Evolutionary conservation across 1,140 invertebrate species (phyloP).

Genomic region (Neodiprion pinetum): DNA sequence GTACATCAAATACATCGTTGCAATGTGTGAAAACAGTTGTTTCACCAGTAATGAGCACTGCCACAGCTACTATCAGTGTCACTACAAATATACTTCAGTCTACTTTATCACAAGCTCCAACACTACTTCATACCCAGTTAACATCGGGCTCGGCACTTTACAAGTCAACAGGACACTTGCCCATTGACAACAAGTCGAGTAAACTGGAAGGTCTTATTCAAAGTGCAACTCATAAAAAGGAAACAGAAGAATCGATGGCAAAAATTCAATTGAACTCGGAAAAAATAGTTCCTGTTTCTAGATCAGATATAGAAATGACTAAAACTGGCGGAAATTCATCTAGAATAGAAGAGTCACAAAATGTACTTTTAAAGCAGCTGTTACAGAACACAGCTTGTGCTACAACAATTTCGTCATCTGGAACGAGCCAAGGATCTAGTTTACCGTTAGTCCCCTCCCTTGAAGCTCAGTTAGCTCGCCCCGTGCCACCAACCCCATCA

Average conservation of each 20-base stretch:
- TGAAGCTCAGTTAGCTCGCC: conserved; percentile 76
- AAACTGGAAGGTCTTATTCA: conserved; percentile 45
- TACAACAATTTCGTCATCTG: conserved; percentile 59
- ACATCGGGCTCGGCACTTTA: conserved; percentile 49
- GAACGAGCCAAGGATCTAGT: conserved; percentile 64
- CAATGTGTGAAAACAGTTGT: conserved; percentile 50
- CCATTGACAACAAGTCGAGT: conserved; percentile 51
- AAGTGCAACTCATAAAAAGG: conserved; percentile 43
- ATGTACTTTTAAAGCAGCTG: conserved; percentile 88
- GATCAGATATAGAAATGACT: conserved; percentile 37
- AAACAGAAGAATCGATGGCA: conserved; percentile 38
- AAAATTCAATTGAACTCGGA: conserved; percentile 35
- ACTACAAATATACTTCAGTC: conserved; percentile 58
- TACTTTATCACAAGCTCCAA: conserved; percentile 55
- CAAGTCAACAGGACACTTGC: conserved; percentile 47
- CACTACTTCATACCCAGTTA: conserved; percentile 51
- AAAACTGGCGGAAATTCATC: conserved; percentile 43
- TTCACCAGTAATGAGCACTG: conserved; percentile 45
- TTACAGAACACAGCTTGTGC: conserved; percentile 83
- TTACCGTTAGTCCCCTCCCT: conserved; percentile 74
- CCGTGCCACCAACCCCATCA: conserved; percentile 69
- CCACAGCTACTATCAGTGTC: conserved; percentile 44
- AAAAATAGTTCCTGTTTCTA: conserved; percentile 34
- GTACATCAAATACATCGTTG: conserved; percentile 36
- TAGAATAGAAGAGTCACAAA: conserved; percentile 80